Evolutionary conservation across 2,113 vertebrate genomes (phyloP), one percentile per base, ranked within the genome.

Genomic region (Miniopterus natalensis): DNA sequence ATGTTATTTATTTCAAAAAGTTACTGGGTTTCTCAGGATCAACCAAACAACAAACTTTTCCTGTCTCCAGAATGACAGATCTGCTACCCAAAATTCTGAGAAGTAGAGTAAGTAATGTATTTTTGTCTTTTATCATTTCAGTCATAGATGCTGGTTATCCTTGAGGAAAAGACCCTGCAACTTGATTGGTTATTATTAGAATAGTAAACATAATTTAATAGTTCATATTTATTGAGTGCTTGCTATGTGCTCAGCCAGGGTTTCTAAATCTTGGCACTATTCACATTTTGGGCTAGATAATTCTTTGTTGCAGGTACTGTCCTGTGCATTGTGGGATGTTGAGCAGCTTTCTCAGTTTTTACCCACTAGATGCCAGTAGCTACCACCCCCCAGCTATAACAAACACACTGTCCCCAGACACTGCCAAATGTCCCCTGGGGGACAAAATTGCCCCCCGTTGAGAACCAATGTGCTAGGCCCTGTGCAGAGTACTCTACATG

Each of bases 21-120:
- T 99, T 99, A 97, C 73, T 99, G 98, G 98, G 98, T 21, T 99
- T 99, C 88, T 94, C 98, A 97, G 99, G 99, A 94, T 99, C 99
- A 79, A 95, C 94, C 4, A 99, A 98, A 97, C 99, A 98, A 83
- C 99, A 98, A 75, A 97, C 91, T 42, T 99, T 99, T 97, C 99
- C 99, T 51, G 40, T 99, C 90, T 86, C 87, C 49, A 93, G 88
- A 90, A 96, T 99, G 93, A 98, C 96, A 96, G 99, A 99, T 75
- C 86, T 99, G 0, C 98, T 99, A 74, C 99, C 99, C 23, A 96
- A 13, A 74, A 95, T 97, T 18, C 66, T 96, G 40, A 92, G 98
- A 94, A 98, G 98, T 97, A 98, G 99, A 98, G 99, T 99, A 96
- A 96, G 97, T 97, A 88, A 45, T 51, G 42, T 3, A 51, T 65